A percentile compares a stretch with the other conserved stretches of the same genome.
These are phyloP conservation scores for Hycleus phaleratus DNA, from an alignment of 1,140 invertebrate species.

Conservation along the genomic window DNA sequence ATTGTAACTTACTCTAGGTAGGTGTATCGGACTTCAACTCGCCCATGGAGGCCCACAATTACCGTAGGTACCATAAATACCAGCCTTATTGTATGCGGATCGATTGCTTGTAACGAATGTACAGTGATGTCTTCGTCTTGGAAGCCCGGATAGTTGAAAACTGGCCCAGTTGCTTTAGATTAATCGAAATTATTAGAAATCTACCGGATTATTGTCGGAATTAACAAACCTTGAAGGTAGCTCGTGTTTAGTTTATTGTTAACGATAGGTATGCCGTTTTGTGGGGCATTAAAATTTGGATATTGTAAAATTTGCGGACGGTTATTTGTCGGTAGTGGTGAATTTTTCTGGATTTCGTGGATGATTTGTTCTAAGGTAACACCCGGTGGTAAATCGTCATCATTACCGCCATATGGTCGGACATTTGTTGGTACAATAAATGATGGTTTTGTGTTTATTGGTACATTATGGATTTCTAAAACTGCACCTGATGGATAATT, in stretches of 20 bases:
- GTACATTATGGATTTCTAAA: slow-evolving; percentile 35
- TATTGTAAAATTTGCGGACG: not conserved
- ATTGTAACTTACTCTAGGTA: slow-evolving; percentile 47
- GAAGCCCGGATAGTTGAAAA: slow-evolving; percentile 12
- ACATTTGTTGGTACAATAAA: not conserved
- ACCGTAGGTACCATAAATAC: slow-evolving; percentile 72
- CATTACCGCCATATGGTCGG: slow-evolving; percentile 3
- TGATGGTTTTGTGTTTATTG: not conserved
- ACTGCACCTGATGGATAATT: slow-evolving; percentile 38
- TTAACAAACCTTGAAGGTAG: not conserved
- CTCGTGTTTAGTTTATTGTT: slow-evolving; percentile 8
- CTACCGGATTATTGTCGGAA: not conserved
- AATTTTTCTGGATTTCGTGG: slow-evolving; percentile 19
- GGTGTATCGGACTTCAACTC: slow-evolving; percentile 75
- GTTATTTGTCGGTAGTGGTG: not conserved
- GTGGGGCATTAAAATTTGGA: slow-evolving; percentile 1
- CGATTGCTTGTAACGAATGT: slow-evolving; percentile 62
- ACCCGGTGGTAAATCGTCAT: slow-evolving; percentile 18
- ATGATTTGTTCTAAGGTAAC: slow-evolving; percentile 35
- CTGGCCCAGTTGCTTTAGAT: not conserved
- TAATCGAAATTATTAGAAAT: too few relatives aligned
- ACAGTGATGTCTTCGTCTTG: slow-evolving; percentile 46
- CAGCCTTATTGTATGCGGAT: slow-evolving; percentile 68
- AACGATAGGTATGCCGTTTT: slow-evolving; percentile 1
- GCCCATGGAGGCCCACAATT: slow-evolving; percentile 75